These are phyloP conservation scores for Lycaena phlaeas DNA, from an alignment of 2,888 invertebrate species.

Conservation along the genomic window DNA sequence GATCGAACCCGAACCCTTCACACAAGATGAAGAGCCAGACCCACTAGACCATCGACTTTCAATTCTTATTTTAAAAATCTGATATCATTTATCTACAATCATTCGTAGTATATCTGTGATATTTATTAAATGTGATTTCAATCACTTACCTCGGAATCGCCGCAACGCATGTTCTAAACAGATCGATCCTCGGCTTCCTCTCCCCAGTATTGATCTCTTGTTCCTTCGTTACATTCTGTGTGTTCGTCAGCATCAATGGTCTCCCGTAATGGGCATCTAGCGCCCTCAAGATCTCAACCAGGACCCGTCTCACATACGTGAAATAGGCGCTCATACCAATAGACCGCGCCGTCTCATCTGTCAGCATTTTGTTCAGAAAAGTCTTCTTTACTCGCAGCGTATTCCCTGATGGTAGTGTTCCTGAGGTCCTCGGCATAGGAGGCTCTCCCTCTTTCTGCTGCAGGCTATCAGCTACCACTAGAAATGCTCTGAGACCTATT, in stretches of 20 bases:
- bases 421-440: conserved; percentile 97
- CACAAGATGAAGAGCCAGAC: too few relatives aligned
- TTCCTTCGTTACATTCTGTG: conserved; percentile 95
- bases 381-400: conserved; percentile 96
- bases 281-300: conserved; percentile 95
- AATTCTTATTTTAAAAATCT: too few relatives aligned
- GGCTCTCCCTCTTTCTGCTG: conserved; percentile 99
- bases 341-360: conserved; percentile 95
- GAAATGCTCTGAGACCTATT: conserved; percentile 96
- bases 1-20: too few relatives aligned
- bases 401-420: conserved; percentile 95
- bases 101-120: too few relatives aligned
- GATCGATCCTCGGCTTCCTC: conserved; percentile 96
- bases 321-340: conserved; percentile 99
- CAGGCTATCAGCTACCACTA: conserved; percentile 97
- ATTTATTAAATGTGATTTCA: too few relatives aligned
- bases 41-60: too few relatives aligned
- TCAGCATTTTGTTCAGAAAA: conserved; percentile 95
- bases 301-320: conserved; percentile 93
- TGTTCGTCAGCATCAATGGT: conserved; percentile 96
- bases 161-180: conserved; percentile 98
- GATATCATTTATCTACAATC: too few relatives aligned
- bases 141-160: conserved; percentile 85
- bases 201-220: conserved; percentile 96
- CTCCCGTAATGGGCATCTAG: conserved; percentile 96